Evolutionary conservation across 2,888 invertebrate genomes (phyloP).

Genomic region (Hermaeophaga mercurialis): DNA sequence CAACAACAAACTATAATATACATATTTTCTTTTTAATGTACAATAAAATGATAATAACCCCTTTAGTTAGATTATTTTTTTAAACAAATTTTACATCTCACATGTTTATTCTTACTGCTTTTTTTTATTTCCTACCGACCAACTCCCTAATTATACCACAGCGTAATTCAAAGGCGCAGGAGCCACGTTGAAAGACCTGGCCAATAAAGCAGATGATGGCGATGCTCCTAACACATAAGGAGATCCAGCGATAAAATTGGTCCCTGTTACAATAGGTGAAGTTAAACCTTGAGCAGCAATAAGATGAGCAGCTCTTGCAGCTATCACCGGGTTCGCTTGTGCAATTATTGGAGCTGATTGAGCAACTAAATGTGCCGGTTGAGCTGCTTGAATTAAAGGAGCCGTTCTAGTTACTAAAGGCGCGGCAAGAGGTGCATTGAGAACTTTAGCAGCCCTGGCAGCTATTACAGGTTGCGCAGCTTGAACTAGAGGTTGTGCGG

Average conservation of each 20-base stretch:
- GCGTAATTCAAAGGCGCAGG: not conserved
- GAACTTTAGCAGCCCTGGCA: constrained; percentile 37
- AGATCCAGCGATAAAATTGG: not conserved
- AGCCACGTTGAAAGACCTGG: not conserved
- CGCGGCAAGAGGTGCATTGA: constrained; percentile 45
- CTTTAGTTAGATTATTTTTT: too few species aligned
- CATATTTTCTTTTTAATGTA: too few species aligned
- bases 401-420: constrained; percentile 20
- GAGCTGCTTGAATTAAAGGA: constrained; percentile 40
- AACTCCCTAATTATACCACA: not conserved
- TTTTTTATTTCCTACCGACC: not conserved
- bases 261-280: not conserved
- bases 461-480: constrained; percentile 35
- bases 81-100: not conserved
- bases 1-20: too few species aligned
- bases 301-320: constrained; percentile 2
- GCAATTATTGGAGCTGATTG: constrained; percentile 11
- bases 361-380: not conserved
- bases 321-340: constrained; percentile 3
- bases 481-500: constrained; percentile 43
- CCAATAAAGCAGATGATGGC: not conserved
- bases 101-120: not conserved
- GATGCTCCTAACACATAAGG: not conserved
- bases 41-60: too few species aligned
- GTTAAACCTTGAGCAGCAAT: constrained; percentile 6